A percentile compares a stretch with the other conserved stretches of the same genome.
Evolutionary conservation across 2,797 vertebrate species (phyloP).

Genomic region (Enteromius trimaculatus): DNA sequence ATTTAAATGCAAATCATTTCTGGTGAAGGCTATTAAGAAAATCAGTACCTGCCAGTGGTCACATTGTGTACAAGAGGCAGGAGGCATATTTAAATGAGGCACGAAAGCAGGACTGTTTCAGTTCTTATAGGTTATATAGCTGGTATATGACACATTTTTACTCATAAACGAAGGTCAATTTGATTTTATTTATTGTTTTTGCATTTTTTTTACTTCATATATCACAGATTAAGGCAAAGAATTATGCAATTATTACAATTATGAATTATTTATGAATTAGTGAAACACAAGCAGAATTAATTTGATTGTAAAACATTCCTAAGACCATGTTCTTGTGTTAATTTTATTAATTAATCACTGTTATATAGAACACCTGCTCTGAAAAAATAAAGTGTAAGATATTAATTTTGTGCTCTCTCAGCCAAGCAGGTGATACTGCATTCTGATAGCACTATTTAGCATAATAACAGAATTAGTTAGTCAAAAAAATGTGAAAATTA

Average conservation of each 20-base stretch:
- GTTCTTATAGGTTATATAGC: background rate
- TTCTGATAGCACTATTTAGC: background rate
- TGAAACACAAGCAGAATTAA: background rate
- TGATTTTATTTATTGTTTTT: background rate
- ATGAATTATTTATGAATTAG: too few species aligned
- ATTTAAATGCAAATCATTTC: conserved; percentile 36
- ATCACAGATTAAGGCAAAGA: background rate
- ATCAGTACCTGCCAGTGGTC: conserved; percentile 39
- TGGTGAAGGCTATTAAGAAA: conserved; percentile 27
- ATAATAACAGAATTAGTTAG: background rate
- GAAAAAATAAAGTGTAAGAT: background rate
- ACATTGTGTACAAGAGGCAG: conserved; percentile 30
- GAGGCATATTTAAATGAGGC: conserved; percentile 8
- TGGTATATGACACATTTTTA: background rate
- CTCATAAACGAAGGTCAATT: background rate
- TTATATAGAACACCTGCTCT: background rate
- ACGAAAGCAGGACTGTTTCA: background rate
- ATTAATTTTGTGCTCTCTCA: background rate
- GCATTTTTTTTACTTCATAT: background rate
- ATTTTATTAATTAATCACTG: background rate
- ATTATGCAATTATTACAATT: background rate
- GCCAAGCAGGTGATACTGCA: background rate
- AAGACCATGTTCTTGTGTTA: background rate
- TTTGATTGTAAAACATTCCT: background rate
- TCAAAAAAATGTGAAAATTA: background rate